These are phyloP conservation scores for Leistus spinibarbis DNA, from an alignment of 2,888 invertebrate genomes.

Conservation along the genomic window DNA sequence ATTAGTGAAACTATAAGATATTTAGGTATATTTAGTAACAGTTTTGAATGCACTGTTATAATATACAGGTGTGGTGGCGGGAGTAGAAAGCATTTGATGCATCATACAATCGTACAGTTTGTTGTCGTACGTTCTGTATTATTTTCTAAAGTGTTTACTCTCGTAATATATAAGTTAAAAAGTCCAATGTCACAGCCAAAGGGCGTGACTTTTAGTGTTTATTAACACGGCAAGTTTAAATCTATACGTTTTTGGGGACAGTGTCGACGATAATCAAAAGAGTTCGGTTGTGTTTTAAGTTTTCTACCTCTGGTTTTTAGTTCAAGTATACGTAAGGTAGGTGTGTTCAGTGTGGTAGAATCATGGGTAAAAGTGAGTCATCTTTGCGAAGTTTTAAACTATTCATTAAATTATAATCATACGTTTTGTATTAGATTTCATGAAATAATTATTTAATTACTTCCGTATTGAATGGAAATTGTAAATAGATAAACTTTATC, in stretches of 20 bases:
- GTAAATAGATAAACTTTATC: background rate
- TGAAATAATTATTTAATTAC: background rate
- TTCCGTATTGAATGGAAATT: background rate
- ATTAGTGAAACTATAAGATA: background rate
- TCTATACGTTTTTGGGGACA: conserved; percentile 6
- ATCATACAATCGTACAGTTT: background rate
- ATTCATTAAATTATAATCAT: no score
- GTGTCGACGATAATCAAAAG: conserved; percentile 11
- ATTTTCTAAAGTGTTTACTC: background rate
- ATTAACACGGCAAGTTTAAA: conserved; percentile 6
- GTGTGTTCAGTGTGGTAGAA: conserved; percentile 11
- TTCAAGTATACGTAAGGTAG: conserved; percentile 19
- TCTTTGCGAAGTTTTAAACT: conserved; percentile 7
- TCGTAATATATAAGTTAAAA: background rate
- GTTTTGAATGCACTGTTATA: background rate
- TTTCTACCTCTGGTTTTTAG: background rate
- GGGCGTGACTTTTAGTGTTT: conserved; percentile 27
- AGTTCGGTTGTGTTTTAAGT: conserved; percentile 16
- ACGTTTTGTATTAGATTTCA: background rate
- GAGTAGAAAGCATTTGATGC: conserved; percentile 21
- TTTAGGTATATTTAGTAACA: background rate
- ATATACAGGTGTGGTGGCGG: conserved; percentile 28
- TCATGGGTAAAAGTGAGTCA: conserved; percentile 26
- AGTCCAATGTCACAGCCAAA: conserved; percentile 17
- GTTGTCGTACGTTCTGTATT: background rate